A percentile compares a stretch with the other conserved stretches of the same genome.
phyloP scores from a whole-genome alignment of 2,113 vertebrate genomes.

The Porphyrio hochstetteri region DNA sequence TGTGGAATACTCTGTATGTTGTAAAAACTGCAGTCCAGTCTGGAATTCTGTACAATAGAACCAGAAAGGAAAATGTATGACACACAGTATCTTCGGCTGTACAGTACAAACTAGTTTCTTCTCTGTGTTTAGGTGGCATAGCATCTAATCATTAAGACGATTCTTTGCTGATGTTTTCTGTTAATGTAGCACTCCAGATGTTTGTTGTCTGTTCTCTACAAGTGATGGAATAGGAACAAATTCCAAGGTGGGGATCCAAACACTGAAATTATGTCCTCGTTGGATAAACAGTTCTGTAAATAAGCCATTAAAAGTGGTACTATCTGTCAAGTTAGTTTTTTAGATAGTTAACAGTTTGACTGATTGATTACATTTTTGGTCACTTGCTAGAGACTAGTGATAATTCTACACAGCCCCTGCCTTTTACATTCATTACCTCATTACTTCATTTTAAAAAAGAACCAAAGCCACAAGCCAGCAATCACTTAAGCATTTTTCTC shows the following conservation, averaged over 20 bases:
- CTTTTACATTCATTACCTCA: not conserved
- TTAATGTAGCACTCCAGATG: constrained; percentile 48
- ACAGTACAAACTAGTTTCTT: constrained; percentile 30
- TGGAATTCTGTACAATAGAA: constrained; percentile 14
- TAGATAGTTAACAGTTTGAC: not conserved
- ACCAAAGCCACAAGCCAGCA: not conserved
- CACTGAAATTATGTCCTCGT: constrained; percentile 27
- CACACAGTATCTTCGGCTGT: not conserved
- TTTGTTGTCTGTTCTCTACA: constrained; percentile 42
- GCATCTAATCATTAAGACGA: constrained; percentile 12
- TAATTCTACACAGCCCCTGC: not conserved
- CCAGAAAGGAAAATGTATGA: not conserved
- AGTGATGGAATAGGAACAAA: constrained; percentile 50
- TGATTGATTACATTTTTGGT: not conserved
- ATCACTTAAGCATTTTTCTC: not conserved
- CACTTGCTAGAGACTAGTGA: not conserved
- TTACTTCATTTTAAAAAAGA: not conserved
- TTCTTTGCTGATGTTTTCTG: constrained; percentile 31
- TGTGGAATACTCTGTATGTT: not conserved
- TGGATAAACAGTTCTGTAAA: constrained; percentile 41
- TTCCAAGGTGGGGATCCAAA: constrained; percentile 32
- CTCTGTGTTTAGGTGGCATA: not conserved
- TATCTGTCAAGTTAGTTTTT: constrained; percentile 43
- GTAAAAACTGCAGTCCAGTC: not conserved
- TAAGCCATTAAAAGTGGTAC: not conserved